These are phyloP conservation scores for Chionodraco myersi DNA, from an alignment of 2,113 vertebrate species.

Conservation along the genomic window DNA sequence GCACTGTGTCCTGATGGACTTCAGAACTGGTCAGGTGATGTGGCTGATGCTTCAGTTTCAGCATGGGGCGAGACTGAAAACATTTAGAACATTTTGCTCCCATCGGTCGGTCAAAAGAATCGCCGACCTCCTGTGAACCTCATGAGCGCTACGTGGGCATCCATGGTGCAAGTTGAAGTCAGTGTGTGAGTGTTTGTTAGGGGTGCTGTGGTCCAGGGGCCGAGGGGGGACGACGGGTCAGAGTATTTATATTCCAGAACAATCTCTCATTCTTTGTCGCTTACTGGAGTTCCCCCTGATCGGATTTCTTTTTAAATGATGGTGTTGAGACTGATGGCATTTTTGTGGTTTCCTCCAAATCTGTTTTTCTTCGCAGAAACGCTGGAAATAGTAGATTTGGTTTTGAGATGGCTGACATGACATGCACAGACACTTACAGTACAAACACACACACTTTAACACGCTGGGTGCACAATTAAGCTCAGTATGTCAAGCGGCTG, in stretches of 20 bases:
- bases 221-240: conserved; percentile 43
- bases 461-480: conserved; percentile 16
- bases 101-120: not conserved
- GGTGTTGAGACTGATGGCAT: conserved; percentile 69
- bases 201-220: conserved; percentile 58
- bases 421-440: conserved; percentile 53
- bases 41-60: not conserved
- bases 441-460: conserved; percentile 31
- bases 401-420: conserved; percentile 49
- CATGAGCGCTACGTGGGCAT: conserved; percentile 18
- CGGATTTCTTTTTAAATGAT: conserved; percentile 74
- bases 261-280: conserved; percentile 71
- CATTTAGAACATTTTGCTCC: conserved; percentile 17
- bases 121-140: conserved; percentile 39
- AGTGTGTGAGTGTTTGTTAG: conserved; percentile 43
- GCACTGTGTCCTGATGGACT: not conserved
- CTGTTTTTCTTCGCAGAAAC: conserved; percentile 67
- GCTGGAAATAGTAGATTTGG: conserved; percentile 64
- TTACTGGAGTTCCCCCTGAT: conserved; percentile 63
- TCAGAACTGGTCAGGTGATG: not conserved
- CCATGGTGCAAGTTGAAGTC: not conserved
- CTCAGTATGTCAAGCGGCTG: conserved; percentile 24
- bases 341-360: conserved; percentile 79
- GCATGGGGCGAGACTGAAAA: not conserved
- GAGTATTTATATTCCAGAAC: conserved; percentile 79